Evolutionary conservation across 64 coral and sea anemone species (phyloP).

Genomic region (Pocillopora damicornis): DNA sequence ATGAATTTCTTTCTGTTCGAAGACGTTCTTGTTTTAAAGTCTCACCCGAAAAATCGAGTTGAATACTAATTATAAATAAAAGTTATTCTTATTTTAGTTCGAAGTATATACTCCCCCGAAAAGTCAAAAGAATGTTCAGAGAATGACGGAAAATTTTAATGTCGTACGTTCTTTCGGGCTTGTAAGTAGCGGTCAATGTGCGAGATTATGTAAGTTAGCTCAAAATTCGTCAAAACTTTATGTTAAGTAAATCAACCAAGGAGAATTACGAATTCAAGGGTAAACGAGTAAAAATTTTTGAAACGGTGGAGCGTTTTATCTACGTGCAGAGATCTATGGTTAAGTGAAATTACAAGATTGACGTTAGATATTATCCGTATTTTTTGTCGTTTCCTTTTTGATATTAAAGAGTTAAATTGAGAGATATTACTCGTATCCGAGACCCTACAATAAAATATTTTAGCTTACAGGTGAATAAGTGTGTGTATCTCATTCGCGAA

Average conservation of each 20-base stretch:
- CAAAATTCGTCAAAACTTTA: too few relatives aligned
- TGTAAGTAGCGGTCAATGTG: too few relatives aligned
- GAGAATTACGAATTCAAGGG: too few relatives aligned
- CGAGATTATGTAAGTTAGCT: too few relatives aligned
- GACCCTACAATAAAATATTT: neutral
- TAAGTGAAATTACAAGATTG: neutral
- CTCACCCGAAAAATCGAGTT: neutral
- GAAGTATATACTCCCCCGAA: too few relatives aligned
- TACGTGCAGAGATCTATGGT: neutral
- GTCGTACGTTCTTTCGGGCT: too few relatives aligned
- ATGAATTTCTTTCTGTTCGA: neutral
- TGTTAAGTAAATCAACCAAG: too few relatives aligned
- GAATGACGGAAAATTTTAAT: too few relatives aligned
- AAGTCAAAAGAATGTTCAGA: too few relatives aligned
- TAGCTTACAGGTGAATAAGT: constrained; percentile 28
- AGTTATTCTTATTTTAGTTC: neutral
- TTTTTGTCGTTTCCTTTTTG: neutral
- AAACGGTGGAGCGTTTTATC: too few relatives aligned
- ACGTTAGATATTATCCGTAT: neutral
- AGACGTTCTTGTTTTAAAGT: neutral
- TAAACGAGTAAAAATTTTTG: too few relatives aligned
- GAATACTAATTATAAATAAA: neutral
- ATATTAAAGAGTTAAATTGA: neutral
- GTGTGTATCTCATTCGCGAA: constrained; percentile 1
- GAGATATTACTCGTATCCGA: neutral